phyloP scores from a whole-genome alignment of 2,797 vertebrate genomes.

The Coregonus sp. region DNA sequence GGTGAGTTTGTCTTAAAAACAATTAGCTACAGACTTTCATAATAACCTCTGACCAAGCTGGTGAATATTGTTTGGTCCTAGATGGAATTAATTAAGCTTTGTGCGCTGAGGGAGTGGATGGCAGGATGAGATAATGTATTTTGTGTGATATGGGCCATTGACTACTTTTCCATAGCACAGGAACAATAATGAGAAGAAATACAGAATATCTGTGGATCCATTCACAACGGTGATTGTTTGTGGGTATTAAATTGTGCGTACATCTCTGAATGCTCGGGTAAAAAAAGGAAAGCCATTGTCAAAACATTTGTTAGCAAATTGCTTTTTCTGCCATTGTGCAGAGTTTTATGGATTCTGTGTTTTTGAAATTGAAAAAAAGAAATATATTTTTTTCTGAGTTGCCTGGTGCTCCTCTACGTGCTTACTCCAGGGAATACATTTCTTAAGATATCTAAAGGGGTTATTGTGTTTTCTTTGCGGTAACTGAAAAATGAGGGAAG shows the following conservation, averaged over 20 bases:
- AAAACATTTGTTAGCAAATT: slow-evolving; percentile 79
- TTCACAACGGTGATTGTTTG: slow-evolving; percentile 76
- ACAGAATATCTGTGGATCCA: slow-evolving; percentile 75
- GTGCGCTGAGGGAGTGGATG: slow-evolving; percentile 64
- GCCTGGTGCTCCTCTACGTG: not conserved
- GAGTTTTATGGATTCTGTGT: slow-evolving; percentile 76
- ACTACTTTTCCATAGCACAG: slow-evolving; percentile 79
- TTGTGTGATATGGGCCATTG: slow-evolving; percentile 80
- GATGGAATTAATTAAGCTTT: slow-evolving; percentile 74
- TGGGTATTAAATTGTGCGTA: slow-evolving; percentile 81
- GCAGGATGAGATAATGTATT: slow-evolving; percentile 63
- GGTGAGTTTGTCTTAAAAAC: slow-evolving; percentile 41
- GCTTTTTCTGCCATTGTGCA: slow-evolving; percentile 76
- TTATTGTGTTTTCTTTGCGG: slow-evolving; percentile 37
- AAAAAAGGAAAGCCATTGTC: slow-evolving; percentile 75
- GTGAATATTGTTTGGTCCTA: slow-evolving; percentile 70
- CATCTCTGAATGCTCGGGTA: slow-evolving; percentile 70
- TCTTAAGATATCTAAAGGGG: slow-evolving; percentile 38
- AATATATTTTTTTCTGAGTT: slow-evolving; percentile 21
- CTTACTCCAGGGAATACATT: slow-evolving; percentile 32
- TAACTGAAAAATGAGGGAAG: slow-evolving; percentile 6
- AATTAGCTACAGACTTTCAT: slow-evolving; percentile 68
- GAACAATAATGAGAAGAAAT: slow-evolving; percentile 79
- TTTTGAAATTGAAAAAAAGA: slow-evolving; percentile 58
- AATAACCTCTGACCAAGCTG: slow-evolving; percentile 70